Conservation (phyloP, 2,888 invertebrate genomes). For the Meiosimyza decipiens region DNA sequence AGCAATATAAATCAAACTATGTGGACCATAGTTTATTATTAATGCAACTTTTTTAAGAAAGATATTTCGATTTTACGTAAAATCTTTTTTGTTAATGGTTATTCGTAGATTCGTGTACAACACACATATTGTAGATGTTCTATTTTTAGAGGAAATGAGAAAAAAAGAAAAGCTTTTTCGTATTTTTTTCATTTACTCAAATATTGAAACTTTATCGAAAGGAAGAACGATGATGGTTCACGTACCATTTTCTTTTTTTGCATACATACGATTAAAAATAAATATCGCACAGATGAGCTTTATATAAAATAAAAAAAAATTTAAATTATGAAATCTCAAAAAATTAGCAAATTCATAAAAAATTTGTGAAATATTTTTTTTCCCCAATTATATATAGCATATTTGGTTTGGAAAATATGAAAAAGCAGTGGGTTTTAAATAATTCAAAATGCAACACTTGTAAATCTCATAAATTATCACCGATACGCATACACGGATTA, state of each 20-base stretch:
- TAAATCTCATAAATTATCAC: too few species aligned
- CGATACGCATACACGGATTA: too few species aligned
- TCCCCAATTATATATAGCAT: neutral
- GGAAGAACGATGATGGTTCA: neutral
- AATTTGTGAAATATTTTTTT: constrained; percentile 23
- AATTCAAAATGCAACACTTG: too few species aligned
- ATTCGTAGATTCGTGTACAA: constrained; percentile 1
- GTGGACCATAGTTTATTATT: neutral
- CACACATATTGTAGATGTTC: constrained; percentile 34
- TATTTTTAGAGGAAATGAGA: constrained; percentile 48
- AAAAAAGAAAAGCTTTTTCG: constrained; percentile 45
- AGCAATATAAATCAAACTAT: constrained; percentile 7
- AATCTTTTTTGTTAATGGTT: neutral
- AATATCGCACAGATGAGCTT: constrained; percentile 21
- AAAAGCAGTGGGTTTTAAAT: too few species aligned
- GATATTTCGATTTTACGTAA: neutral
- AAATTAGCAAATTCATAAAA: constrained; percentile 19
- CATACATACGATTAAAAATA: constrained; percentile 22
- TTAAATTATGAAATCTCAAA: constrained; percentile 24
- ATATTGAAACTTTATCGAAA: constrained; percentile 45
- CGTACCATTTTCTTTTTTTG: constrained; percentile 20
- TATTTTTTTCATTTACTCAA: constrained; percentile 12
- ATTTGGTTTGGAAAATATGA: neutral
- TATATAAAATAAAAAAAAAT: neutral
- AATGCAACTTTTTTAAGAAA: neutral